phyloP scores from a whole-genome alignment of 2,113 vertebrate genomes.

The Brienomyrus longianalis region DNA sequence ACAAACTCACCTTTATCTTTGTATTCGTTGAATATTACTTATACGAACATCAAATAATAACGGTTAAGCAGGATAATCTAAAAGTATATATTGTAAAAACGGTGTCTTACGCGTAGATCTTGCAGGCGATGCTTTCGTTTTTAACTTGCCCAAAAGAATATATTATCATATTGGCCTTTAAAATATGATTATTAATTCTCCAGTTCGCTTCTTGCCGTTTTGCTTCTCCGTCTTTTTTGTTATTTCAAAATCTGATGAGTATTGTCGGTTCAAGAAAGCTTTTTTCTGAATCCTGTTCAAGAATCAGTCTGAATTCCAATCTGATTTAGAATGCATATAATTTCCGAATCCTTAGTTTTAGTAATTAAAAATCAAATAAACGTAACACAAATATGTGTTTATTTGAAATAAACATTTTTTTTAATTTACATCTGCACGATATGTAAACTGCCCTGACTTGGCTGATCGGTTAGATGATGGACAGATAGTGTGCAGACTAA shows the following conservation, averaged over 20 bases:
- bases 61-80: neutral
- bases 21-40: neutral
- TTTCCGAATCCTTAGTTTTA: neutral
- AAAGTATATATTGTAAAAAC: neutral
- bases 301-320: neutral
- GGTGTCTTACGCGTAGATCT: neutral
- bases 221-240: neutral
- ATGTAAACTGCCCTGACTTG: neutral
- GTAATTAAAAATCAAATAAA: neutral
- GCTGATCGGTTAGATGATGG: neutral
- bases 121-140: neutral
- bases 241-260: neutral
- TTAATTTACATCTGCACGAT: neutral
- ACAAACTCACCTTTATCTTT: neutral
- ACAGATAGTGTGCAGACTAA: neutral
- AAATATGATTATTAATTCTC: neutral
- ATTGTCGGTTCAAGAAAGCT: neutral
- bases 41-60: neutral
- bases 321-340: neutral
- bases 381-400: neutral
- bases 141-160: neutral
- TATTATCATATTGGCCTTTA: neutral
- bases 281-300: neutral
- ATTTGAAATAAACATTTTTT: neutral
- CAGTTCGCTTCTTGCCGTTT: neutral